A percentile compares a stretch with the other conserved stretches of the same genome.
These are phyloP conservation scores for Nothobranchius furzeri DNA, from an alignment of 2,113 vertebrate genomes.

Conservation along the genomic window DNA sequence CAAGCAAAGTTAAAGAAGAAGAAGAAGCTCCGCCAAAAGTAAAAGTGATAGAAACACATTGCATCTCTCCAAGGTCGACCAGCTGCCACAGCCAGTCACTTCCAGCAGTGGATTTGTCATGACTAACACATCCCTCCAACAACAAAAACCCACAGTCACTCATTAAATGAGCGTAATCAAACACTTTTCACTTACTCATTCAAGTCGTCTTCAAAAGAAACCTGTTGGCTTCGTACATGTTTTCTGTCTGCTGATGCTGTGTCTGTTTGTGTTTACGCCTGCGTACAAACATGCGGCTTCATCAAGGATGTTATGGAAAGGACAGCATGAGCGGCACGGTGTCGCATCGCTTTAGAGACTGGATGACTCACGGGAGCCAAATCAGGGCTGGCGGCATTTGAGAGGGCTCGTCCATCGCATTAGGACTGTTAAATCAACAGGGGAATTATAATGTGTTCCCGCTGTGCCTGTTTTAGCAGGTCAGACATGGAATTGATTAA, in stretches of 20 bases:
- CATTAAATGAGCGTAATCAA: conserved; percentile 14
- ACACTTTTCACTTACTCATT: conserved; percentile 32
- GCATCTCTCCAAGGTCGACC: conserved; percentile 67
- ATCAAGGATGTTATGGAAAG: conserved; percentile 48
- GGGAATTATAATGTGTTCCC: conserved; percentile 40
- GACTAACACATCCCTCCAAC: conserved; percentile 1
- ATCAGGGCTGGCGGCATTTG: conserved; percentile 59
- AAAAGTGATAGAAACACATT: conserved; percentile 57
- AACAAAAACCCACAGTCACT: conserved; percentile 5
- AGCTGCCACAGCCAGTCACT: conserved; percentile 55
- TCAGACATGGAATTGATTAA: conserved; percentile 61
- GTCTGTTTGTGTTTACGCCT: conserved; percentile 55
- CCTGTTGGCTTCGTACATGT: conserved; percentile 11
- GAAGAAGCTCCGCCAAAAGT: conserved; percentile 30
- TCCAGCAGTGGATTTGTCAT: conserved; percentile 37
- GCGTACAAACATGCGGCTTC: conserved; percentile 39
- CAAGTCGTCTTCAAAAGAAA: conserved; percentile 23
- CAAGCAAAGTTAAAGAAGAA: not conserved
- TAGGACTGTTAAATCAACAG: conserved; percentile 47
- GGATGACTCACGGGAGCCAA: conserved; percentile 68
- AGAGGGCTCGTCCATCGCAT: conserved; percentile 48
- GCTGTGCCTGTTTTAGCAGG: conserved; percentile 47
- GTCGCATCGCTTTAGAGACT: conserved; percentile 68
- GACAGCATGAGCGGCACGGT: conserved; percentile 50
- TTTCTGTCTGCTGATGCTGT: not conserved